These are phyloP conservation scores for Timema cristinae DNA, from an alignment of 2,888 invertebrate species.

Conservation along the genomic window DNA sequence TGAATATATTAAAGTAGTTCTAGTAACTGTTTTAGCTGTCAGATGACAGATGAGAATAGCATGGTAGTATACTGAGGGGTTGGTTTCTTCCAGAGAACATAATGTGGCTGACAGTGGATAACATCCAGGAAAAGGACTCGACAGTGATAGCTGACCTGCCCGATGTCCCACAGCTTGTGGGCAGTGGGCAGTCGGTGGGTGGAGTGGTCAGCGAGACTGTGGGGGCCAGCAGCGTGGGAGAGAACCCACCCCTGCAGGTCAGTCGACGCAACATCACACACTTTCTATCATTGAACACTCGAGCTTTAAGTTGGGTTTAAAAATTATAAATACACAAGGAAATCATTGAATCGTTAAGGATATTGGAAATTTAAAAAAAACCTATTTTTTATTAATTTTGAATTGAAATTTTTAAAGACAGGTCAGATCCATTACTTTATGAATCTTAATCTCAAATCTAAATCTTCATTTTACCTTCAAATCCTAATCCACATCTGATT, in stretches of 20 bases:
- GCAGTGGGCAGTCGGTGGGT: constrained; percentile 94
- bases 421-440: no score
- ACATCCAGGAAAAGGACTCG: constrained; percentile 75
- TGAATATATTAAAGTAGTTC: background rate
- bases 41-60: background rate
- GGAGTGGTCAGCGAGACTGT: constrained; percentile 92
- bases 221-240: constrained; percentile 62
- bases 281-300: background rate
- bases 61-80: background rate
- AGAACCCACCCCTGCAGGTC: constrained; percentile 49
- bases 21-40: background rate
- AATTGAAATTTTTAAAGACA: no score
- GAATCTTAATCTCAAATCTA: no score
- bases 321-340: background rate
- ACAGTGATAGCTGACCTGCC: constrained; percentile 71
- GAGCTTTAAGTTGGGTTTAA: background rate
- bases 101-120: constrained; percentile 93
- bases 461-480: no score
- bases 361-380: no score
- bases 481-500: no score
- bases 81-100: constrained; percentile 67
- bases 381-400: no score
- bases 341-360: no score
- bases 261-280: constrained; percentile 2
- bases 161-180: constrained; percentile 83